These are phyloP conservation scores for Leptocoma aspasia DNA, from an alignment of 2,113 vertebrate genomes.

Conservation along the genomic window DNA sequence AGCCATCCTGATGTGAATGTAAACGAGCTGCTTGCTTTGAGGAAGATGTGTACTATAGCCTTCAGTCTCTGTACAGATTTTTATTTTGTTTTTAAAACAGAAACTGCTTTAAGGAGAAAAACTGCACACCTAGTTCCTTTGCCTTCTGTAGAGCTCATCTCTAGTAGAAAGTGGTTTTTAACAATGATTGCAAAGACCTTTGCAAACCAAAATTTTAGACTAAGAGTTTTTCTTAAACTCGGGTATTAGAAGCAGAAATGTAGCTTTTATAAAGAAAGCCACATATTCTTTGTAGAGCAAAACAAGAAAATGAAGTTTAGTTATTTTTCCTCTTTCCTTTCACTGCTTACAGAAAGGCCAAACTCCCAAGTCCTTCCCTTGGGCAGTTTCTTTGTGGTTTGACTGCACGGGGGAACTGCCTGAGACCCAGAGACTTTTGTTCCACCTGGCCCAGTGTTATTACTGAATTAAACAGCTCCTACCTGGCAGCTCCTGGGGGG, in stretches of 20 bases:
- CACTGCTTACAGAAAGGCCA: constrained; percentile 5
- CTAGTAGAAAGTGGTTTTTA: constrained; percentile 43
- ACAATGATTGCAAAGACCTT: constrained; percentile 14
- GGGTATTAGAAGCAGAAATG: constrained; percentile 60
- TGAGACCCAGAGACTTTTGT: background rate
- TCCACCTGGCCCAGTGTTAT: background rate
- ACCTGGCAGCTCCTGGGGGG: background rate
- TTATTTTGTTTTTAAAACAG: constrained; percentile 4
- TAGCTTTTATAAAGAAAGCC: constrained; percentile 56
- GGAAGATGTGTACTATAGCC: background rate
- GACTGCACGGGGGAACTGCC: background rate
- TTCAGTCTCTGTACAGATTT: constrained; percentile 22
- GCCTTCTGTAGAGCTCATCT: constrained; percentile 26
- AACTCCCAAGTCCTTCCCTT: background rate
- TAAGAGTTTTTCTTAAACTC: constrained; percentile 66
- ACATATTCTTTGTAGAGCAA: constrained; percentile 42
- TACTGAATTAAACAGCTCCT: background rate
- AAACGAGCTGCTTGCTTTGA: constrained; percentile 28
- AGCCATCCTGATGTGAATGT: constrained; percentile 42
- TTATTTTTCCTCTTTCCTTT: background rate
- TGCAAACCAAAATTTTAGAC: constrained; percentile 65
- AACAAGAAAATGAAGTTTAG: background rate
- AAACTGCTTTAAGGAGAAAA: constrained; percentile 34
- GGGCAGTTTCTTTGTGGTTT: background rate
- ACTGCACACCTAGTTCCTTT: constrained; percentile 38